A percentile compares a stretch with the other conserved stretches of the same genome.
Evolutionary conservation across 2,113 vertebrate species (phyloP).

Genomic region (Bubo blakistoni): DNA sequence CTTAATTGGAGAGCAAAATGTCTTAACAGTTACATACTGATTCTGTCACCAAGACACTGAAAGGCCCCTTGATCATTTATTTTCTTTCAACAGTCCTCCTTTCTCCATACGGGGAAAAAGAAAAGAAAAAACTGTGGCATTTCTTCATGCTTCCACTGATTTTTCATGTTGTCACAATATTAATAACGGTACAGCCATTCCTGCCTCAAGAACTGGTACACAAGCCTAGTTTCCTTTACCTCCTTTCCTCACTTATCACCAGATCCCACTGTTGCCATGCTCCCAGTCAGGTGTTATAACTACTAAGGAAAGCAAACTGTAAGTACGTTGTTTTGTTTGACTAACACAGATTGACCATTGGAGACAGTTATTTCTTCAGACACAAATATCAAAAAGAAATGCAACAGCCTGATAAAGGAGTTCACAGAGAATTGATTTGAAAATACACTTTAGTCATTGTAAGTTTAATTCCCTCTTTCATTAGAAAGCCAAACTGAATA

Average conservation of each 20-base stretch:
- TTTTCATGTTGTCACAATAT: background rate
- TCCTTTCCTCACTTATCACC: background rate
- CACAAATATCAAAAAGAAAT: background rate
- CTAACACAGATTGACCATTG: background rate
- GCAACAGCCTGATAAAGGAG: background rate
- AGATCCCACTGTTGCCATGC: background rate
- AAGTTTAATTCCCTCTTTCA: background rate
- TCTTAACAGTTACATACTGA: background rate
- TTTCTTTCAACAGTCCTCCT: background rate
- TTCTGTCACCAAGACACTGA: background rate
- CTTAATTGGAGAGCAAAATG: background rate
- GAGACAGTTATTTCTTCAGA: background rate
- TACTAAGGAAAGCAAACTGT: background rate
- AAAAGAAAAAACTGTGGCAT: background rate
- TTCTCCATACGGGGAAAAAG: background rate
- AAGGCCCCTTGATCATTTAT: background rate
- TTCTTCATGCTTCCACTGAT: background rate
- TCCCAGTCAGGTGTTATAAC: background rate
- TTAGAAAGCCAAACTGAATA: background rate
- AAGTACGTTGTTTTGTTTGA: background rate
- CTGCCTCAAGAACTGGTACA: background rate
- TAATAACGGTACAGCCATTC: background rate
- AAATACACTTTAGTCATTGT: background rate
- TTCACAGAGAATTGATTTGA: background rate
- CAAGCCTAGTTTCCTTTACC: background rate